Conservation (phyloP, 2,797 vertebrate species). For the Falco berigora region DNA sequence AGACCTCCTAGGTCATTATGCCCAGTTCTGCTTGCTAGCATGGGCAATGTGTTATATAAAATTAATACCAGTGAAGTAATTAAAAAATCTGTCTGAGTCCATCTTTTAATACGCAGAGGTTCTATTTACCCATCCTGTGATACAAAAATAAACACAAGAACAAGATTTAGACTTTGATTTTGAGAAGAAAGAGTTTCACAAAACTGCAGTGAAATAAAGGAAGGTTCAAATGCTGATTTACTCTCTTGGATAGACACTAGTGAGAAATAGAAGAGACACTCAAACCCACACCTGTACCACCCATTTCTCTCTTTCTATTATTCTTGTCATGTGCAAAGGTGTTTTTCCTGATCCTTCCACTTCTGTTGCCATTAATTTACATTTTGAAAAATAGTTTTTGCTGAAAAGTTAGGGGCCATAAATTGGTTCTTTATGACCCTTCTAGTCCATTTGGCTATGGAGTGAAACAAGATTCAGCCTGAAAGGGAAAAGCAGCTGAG, state of each 20-base stretch:
- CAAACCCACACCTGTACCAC: background rate
- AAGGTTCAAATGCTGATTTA: background rate
- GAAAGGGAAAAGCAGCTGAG: constrained; percentile 37
- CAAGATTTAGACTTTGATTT: background rate
- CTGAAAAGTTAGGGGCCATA: constrained; percentile 22
- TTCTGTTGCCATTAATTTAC: constrained; percentile 28
- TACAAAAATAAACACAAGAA: background rate
- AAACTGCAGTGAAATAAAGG: background rate
- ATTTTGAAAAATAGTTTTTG: constrained; percentile 42
- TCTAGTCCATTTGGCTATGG: constrained; percentile 31
- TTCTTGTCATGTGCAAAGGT: background rate
- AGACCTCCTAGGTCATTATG: background rate
- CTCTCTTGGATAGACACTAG: background rate
- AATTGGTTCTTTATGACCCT: constrained; percentile 30
- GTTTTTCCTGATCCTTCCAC: background rate
- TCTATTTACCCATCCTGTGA: background rate
- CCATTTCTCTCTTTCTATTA: background rate
- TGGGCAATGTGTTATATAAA: background rate
- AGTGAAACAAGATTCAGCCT: constrained; percentile 37
- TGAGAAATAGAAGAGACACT: background rate
- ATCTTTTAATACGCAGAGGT: background rate
- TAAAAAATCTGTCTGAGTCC: background rate
- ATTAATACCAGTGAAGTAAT: background rate
- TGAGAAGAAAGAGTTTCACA: background rate
- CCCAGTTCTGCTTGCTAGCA: background rate